phyloP scores from a whole-genome alignment of 2,888 invertebrate genomes.

The Ecdyonurus torrentis region DNA sequence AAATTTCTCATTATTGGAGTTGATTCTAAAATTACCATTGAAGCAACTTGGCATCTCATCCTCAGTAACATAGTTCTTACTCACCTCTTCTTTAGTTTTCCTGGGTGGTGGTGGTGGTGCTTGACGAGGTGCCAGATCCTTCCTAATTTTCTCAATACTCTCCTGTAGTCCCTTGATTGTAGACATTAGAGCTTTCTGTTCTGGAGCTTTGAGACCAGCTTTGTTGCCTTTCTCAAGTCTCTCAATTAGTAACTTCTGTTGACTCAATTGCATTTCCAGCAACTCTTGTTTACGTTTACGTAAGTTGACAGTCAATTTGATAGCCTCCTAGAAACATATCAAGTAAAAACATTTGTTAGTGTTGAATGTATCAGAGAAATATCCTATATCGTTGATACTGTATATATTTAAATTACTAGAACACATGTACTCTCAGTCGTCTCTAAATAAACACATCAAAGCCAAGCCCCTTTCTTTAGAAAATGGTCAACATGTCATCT shows the following conservation, averaged over 20 bases:
- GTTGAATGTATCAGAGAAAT: too few relatives aligned
- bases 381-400: too few relatives aligned
- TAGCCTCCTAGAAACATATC: slow-evolving; percentile 44
- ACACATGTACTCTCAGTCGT: too few relatives aligned
- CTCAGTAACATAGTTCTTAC: background rate
- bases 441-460: too few relatives aligned
- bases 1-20: too few relatives aligned
- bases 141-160: slow-evolving; percentile 60
- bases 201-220: slow-evolving; percentile 28
- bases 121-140: slow-evolving; percentile 34
- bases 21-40: too few relatives aligned
- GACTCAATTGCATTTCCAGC: slow-evolving; percentile 74
- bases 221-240: slow-evolving; percentile 60
- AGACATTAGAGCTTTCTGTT: slow-evolving; percentile 54
- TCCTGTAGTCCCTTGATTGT: slow-evolving; percentile 71
- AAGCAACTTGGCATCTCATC: too few relatives aligned
- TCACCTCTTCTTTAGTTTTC: slow-evolving; percentile 54
- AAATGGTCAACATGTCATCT: too few relatives aligned
- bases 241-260: slow-evolving; percentile 68
- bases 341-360: too few relatives aligned
- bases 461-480: too few relatives aligned
- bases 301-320: slow-evolving; percentile 62
- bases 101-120: slow-evolving; percentile 28
- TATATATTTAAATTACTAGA: too few relatives aligned
- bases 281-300: slow-evolving; percentile 72